phyloP scores from a whole-genome alignment of 2,888 invertebrate species.

The Homarus gammarus region DNA sequence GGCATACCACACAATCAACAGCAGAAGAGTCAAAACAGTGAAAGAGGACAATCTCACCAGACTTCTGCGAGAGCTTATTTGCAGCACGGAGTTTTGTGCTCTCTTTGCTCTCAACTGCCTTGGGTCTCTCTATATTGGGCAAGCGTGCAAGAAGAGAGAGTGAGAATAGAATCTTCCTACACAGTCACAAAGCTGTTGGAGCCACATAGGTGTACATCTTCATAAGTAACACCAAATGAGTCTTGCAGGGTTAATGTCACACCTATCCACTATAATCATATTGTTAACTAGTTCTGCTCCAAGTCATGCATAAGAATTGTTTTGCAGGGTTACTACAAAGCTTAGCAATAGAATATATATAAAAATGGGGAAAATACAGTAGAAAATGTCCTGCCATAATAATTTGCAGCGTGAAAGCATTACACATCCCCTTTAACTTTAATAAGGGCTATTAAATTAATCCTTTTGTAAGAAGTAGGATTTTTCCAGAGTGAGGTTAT shows the following conservation, averaged over 20 bases:
- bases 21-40: conserved; percentile 5
- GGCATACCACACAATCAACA: conserved; percentile 14
- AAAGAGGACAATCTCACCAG: conserved; percentile 48
- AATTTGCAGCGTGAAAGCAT: no score
- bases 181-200: conserved; percentile 3
- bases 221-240: neutral
- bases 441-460: no score
- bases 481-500: no score
- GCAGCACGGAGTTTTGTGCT: conserved; percentile 64
- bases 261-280: neutral
- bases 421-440: no score
- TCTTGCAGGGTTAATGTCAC: neutral
- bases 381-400: neutral
- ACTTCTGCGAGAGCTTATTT: conserved; percentile 62
- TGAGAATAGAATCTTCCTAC: conserved; percentile 16
- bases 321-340: neutral
- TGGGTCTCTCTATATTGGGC: conserved; percentile 63
- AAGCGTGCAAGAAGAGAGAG: conserved; percentile 56
- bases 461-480: no score
- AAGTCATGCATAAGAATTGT: neutral
- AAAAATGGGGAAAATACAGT: no score
- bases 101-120: conserved; percentile 58
- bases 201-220: neutral
- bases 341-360: no score
- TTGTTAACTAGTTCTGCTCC: neutral